Evolutionary conservation across 2,888 invertebrate species (phyloP), one percentile per base, ranked within the genome.

Genomic region (Acanthoscelides obtectus): DNA sequence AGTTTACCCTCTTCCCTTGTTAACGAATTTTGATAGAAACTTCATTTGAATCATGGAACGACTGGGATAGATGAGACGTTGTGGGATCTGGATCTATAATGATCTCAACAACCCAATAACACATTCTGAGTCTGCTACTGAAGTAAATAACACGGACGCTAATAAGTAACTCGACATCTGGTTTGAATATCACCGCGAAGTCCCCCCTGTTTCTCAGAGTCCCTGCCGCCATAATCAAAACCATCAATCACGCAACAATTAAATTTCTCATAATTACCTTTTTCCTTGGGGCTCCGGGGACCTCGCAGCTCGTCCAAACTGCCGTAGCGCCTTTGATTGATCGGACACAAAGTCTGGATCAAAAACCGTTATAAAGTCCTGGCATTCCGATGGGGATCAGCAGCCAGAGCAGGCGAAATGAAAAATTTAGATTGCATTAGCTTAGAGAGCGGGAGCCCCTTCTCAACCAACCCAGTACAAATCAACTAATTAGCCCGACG

Each of bases 341-440:
- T 76, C 76, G 74, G 76, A 73, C 76, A 70, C 72, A 73, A 76
- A 74, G 74, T 45, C 45, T 71, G 71, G 75, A 76, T 76, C 75
- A 73, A 76, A 76, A 76, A 76, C 74, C 75, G 75, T 75, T 74
- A 74, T 72, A 72, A 71, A 74, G 73, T 66, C 45, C 45, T 17
- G 8, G 45, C 45, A 45, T 45, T 45, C 45, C 45, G 45, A 45
- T 12, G 45, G 45, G 45, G 45, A 45, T 45, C 45, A 45, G 12
- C 45, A 45, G 12, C 45, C 8, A 20, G 67, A 67, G 67, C 67
- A 19, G 67, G 22, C 67, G 67, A 67, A 67, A 67, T 22, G 67
- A 45, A 45, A 45, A 45, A 86, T 86, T 86, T 85, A 86, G 85
- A 86, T 86, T 86, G 85, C 86, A 85, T 86, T 84, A 85, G 83